A percentile compares a stretch with the other conserved stretches of the same genome.
Evolutionary conservation across 2,797 vertebrate species (phyloP).

Genomic region (Darevskia nairensis): DNA sequence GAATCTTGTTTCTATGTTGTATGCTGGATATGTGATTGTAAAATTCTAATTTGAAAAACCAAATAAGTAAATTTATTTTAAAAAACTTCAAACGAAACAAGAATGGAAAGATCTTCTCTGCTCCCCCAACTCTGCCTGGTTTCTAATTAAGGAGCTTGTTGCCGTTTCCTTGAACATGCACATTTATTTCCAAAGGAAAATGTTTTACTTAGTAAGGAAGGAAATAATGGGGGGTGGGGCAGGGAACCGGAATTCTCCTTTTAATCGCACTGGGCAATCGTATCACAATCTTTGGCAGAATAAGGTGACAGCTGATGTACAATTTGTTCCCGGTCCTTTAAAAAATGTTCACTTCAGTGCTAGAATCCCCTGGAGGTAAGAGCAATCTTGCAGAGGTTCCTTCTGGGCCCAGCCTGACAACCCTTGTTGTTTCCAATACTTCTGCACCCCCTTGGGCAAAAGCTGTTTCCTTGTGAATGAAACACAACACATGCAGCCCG

Average conservation of each 20-base stretch:
- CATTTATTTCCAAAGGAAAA: slow-evolving; percentile 11
- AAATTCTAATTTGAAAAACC: too few species aligned
- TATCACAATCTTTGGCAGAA: not conserved
- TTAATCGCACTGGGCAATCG: not conserved
- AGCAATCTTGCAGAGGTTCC: slow-evolving; percentile 46
- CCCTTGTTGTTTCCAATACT: slow-evolving; percentile 61
- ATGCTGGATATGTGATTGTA: too few species aligned
- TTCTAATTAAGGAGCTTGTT: not conserved
- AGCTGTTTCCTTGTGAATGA: slow-evolving; percentile 54
- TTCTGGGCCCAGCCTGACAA: slow-evolving; percentile 40
- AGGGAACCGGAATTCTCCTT: slow-evolving; percentile 9
- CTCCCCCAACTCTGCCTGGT: not conserved
- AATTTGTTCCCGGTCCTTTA: slow-evolving; percentile 42
- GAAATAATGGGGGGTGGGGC: not conserved
- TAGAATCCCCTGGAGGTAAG: slow-evolving; percentile 42
- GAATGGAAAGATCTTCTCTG: too few species aligned
- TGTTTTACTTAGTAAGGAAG: not conserved
- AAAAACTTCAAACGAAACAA: not conserved
- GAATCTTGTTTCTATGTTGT: too few species aligned
- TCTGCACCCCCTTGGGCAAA: slow-evolving; percentile 58
- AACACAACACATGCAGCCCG: slow-evolving; percentile 55
- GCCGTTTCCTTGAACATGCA: not conserved
- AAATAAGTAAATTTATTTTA: not conserved
- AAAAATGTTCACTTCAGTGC: slow-evolving; percentile 45
- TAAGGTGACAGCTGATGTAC: slow-evolving; percentile 12